Conservation (phyloP, 2,113 vertebrate genomes). For the Trochalopteron elliotii region DNA sequence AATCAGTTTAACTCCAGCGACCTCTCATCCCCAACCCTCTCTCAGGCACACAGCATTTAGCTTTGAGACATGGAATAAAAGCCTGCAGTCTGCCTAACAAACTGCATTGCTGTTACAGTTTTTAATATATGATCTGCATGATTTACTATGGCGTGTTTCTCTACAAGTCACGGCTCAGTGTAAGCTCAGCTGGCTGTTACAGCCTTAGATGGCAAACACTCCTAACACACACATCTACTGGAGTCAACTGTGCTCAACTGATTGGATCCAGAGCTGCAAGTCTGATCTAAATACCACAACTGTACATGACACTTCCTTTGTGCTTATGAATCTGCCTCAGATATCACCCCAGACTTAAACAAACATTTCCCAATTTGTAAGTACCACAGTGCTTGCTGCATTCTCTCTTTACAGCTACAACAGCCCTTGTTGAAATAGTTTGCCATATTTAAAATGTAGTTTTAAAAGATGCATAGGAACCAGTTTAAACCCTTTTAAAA, state of each 20-base stretch:
- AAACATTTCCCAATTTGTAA: neutral
- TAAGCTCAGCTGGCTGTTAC: neutral
- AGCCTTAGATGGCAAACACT: neutral
- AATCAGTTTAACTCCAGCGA: neutral
- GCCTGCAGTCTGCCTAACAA: neutral
- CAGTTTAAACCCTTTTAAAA: neutral
- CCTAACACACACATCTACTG: neutral
- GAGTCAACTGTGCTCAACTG: slow-evolving; percentile 1
- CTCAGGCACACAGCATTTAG: neutral
- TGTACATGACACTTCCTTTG: neutral
- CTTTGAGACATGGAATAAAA: neutral
- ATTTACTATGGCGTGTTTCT: neutral
- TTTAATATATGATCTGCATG: neutral
- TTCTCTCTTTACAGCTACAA: neutral
- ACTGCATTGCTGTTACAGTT: neutral
- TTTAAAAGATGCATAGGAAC: neutral
- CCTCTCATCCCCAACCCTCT: neutral
- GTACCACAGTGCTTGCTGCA: neutral
- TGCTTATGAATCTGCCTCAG: neutral
- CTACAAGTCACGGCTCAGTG: neutral
- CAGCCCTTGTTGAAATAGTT: neutral
- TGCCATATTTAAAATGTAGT: neutral
- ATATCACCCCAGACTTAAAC: neutral
- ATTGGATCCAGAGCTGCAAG: slow-evolving; percentile 27
- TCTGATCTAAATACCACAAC: neutral